Conservation (phyloP, 2,888 invertebrate species). For the Abscondita cerata region DNA sequence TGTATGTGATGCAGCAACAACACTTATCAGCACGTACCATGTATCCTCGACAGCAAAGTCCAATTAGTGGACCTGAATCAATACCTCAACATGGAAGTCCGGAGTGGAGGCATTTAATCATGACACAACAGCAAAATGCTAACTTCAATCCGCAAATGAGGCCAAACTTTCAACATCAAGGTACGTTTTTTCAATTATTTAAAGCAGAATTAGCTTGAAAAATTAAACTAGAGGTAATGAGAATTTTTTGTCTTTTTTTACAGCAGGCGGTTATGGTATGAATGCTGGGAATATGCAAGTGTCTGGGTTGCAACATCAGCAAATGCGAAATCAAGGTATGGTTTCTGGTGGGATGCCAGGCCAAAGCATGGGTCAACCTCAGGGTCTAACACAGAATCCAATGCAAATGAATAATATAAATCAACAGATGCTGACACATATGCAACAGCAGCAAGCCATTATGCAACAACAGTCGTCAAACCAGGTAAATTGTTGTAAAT, state of each 20-base stretch:
- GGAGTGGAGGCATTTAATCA: conserved; percentile 71
- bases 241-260: conserved; percentile 10
- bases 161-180: conserved; percentile 62
- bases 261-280: conserved; percentile 38
- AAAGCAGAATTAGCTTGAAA: conserved; percentile 8
- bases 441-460: conserved; percentile 62
- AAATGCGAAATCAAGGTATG: conserved; percentile 57
- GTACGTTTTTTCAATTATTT: conserved; percentile 38
- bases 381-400: conserved; percentile 50
- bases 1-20: conserved; percentile 66
- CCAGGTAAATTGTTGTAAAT: conserved; percentile 54
- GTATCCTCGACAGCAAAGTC: conserved; percentile 65
- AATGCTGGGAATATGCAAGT: conserved; percentile 59
- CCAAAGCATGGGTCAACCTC: conserved; percentile 47
- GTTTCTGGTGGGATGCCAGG: conserved; percentile 53
- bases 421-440: conserved; percentile 61
- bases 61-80: conserved; percentile 64
- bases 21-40: conserved; percentile 58
- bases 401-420: conserved; percentile 59
- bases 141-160: conserved; percentile 61
- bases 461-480: conserved; percentile 61
- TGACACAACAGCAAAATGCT: conserved; percentile 63
- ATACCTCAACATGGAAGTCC: conserved; percentile 61
- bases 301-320: conserved; percentile 61
- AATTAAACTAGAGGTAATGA: conserved; percentile 13